These are phyloP conservation scores for Monochamus alternatus DNA, from an alignment of 2,888 invertebrate genomes.

Conservation along the genomic window DNA sequence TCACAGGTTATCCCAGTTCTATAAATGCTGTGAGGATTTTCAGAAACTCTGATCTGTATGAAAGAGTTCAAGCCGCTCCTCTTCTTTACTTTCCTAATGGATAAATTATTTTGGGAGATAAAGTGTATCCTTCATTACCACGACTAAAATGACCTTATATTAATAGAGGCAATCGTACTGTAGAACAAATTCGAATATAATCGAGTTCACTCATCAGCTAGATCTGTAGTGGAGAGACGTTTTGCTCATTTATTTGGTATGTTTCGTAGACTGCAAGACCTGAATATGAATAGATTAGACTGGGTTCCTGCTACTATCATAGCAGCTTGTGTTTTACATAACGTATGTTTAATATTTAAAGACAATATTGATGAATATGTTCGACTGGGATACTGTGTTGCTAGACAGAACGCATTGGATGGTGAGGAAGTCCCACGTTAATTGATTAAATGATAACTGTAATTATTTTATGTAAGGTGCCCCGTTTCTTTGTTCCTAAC, in stretches of 20 bases:
- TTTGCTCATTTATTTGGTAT: not conserved
- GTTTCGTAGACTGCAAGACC: not conserved
- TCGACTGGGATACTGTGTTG: no score
- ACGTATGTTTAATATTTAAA: not conserved
- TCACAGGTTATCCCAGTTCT: not conserved
- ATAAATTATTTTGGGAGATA: not conserved
- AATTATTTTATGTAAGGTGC: not conserved
- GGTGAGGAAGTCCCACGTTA: no score
- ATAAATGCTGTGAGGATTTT: not conserved
- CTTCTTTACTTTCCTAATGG: not conserved
- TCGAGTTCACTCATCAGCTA: not conserved
- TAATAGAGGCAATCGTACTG: not conserved
- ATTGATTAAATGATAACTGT: not conserved
- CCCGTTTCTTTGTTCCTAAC: no score
- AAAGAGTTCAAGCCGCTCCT: not conserved
- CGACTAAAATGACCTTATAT: not conserved
- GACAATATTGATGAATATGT: no score
- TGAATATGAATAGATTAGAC: constrained; percentile 2
- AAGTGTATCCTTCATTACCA: not conserved
- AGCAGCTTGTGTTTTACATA: not conserved
- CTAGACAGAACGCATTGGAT: no score
- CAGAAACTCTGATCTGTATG: not conserved
- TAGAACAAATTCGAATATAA: not conserved
- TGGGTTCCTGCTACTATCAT: not conserved
- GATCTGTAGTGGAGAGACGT: not conserved